Base-by-base conservation (phyloP, 2,797 vertebrate species). In the Siniperca obscura region DNA sequence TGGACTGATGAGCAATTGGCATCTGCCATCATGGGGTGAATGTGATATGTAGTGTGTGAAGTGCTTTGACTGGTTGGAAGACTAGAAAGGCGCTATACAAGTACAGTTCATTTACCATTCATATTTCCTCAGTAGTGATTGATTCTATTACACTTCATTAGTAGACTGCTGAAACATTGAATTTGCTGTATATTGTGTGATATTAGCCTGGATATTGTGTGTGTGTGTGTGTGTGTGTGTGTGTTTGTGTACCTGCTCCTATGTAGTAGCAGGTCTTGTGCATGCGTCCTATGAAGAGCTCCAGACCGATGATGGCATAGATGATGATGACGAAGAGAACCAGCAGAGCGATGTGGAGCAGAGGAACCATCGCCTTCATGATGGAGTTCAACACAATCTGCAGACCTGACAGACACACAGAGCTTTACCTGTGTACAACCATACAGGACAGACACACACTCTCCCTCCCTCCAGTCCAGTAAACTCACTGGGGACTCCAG, bases 261-360 rank as follows among this genome's bases (percentile, higher is more conserved):
- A 80, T 87, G 90, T 96, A 97, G 93, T 96, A 99, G 92, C 98
- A 99, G 12, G 97, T 98, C 83, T 94, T 96, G 93, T 99, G 98
- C 98, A 99, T 99, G 69, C 95, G 96, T 74, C 97, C 98, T 0
- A 98, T 97, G 90, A 98, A 98, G 71, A 99, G 96, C 92, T 98
- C 98, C 69, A 99, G 94, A 25, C 98, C 98, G 4, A 99, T 98
- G 93, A 98, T 98, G 90, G 97, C 98, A 2, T 98, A 98, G 94
- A 98, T 98, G 90, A 98, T 98, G 93, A 99, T 98, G 94, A 99
- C 97, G 9, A 99, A 98, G 73, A 98, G 96, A 56, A 98, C 98
- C 2, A 98, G 94, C 75, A 98, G 94, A 1, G 97, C 97, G 0
- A 98, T 99, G 95, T 98, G 98, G 11, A 99, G 95, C 85, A 99